Evolutionary conservation across 2,797 vertebrate genomes (phyloP).

Genomic region (Lacerta agilis): DNA sequence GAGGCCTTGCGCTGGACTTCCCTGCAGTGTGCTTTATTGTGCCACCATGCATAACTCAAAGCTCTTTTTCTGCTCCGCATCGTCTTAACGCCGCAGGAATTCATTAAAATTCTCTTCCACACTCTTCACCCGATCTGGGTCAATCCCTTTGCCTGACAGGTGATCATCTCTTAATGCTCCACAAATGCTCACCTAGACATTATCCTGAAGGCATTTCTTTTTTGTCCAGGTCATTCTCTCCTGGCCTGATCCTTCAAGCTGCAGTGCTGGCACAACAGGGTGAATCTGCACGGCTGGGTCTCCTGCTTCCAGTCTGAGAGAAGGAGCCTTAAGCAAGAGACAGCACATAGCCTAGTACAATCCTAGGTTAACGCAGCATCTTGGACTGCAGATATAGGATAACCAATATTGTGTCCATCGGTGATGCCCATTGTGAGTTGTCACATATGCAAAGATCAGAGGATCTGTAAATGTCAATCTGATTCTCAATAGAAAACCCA

Average conservation of each 20-base stretch:
- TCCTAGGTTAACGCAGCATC: neutral
- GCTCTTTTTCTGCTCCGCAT: constrained; percentile 17
- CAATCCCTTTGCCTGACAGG: constrained; percentile 40
- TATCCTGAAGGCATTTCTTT: constrained; percentile 24
- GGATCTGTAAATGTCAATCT: neutral
- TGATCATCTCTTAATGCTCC: constrained; percentile 32
- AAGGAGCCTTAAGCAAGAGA: neutral
- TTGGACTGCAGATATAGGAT: neutral
- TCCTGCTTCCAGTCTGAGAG: neutral
- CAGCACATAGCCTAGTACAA: neutral
- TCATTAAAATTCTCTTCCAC: constrained; percentile 29
- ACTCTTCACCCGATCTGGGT: constrained; percentile 23
- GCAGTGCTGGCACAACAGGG: constrained; percentile 2
- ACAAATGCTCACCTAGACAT: constrained; percentile 32
- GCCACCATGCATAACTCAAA: constrained; percentile 24
- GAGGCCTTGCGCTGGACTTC: constrained; percentile 7
- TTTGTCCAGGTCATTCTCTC: constrained; percentile 11
- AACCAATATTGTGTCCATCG: neutral
- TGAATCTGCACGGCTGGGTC: neutral
- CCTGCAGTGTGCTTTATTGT: constrained; percentile 9
- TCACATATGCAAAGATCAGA: neutral
- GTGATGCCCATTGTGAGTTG: neutral
- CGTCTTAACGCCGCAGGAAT: constrained; percentile 9
- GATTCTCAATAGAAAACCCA: neutral
- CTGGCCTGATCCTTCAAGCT: neutral